Evolutionary conservation across 2,113 vertebrate genomes (phyloP), one percentile per base, ranked within the genome.

Genomic region (Heterotilapia buettikoferi): DNA sequence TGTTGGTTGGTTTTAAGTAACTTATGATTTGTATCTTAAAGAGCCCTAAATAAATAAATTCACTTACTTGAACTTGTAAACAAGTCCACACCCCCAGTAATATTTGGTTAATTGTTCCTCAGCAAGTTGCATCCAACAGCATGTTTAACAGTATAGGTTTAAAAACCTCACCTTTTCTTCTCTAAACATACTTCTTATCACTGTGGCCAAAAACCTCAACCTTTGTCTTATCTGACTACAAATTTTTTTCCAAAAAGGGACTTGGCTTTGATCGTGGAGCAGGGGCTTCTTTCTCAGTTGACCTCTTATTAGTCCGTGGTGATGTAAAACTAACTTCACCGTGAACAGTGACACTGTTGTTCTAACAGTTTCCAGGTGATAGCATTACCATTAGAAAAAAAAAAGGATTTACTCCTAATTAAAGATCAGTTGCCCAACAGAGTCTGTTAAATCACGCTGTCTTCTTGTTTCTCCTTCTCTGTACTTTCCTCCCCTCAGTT

Each of bases 401-500:
- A 66, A 68, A n/a, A n/a, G 19, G 36, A 9, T 68, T 68, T 40
- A 40, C 19, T 68, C 33, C 11, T 68, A 68, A 1, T 6, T 68
- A 68, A 40, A 68, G 63, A 24, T 68, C 63, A 68, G 63, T 36
- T 6, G 3, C 47, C 6, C 84, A 33, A 56, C 33, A 38, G 53
- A 5, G 63, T 66, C 31, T 76, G 36, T 66, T 11, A 8, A n/a
- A 61, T 76, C 38, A 57, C 4, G 10, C 47, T 24, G 12, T 43
- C 2, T 29, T 8, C 16, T 31, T 40, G 11, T n/a, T 4, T 56
- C 80, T 40, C 18, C 7, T 14, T 61, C 21, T 78, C 24, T 33
- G 5, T 68, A 2, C 61, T 87, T 82, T 50, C 89, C 14, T 54
- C 9, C 24, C 29, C 18, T 16, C 96, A 99, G 98, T 99, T 99